Evolutionary conservation across 1,140 invertebrate species (phyloP), one percentile per base, ranked within the genome.

Genomic region (Zaprionus ghesquierei): DNA sequence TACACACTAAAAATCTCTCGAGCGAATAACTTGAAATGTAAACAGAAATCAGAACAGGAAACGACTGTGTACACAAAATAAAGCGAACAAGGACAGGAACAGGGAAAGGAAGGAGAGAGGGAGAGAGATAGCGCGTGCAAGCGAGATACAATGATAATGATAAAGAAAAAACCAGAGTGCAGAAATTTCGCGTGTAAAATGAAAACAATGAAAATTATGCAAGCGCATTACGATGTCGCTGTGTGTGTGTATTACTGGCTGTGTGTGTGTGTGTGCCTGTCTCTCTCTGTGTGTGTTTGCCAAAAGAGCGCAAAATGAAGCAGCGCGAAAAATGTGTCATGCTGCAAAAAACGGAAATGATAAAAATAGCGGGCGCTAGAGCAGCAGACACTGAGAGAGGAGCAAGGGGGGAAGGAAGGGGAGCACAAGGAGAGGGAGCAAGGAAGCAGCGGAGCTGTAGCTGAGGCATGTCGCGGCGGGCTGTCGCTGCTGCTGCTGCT

Each of bases 131-230:
- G 20, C 0, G 10, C 8, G 41, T 25, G 23, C 5, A 12, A 49
- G 27, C 41, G 35, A 13, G 58, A 59, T 20, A 20, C 41, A 44
- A n/a, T 38, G 63, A 75, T 69, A 79, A 77, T 82, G 59, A 73
- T 60, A 84, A 79, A 69, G 50, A 79, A 77, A 68, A 80, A 78
- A n/a, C n/a, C 66, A 54, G 61, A 66, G 54, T 81, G 71, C 65
- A 81, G 72, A 68, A 87, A 87, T 79, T 77, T 87, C 65, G 79
- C 71, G 71, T 64, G 79, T 79, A 87, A 87, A 87, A 87, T 79
- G 79, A 87, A 87, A 87, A 87, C 82, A 87, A 87, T 89, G 82
- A 79, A 87, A 87, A 87, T 87, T 87, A 87, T 87, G 82, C 82
- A 87, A 87, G 82, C 79, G 84, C 82, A 82, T 76, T 69, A 78